Conservation (phyloP, 2,113 vertebrate species). For the Tetrao urogallus region DNA sequence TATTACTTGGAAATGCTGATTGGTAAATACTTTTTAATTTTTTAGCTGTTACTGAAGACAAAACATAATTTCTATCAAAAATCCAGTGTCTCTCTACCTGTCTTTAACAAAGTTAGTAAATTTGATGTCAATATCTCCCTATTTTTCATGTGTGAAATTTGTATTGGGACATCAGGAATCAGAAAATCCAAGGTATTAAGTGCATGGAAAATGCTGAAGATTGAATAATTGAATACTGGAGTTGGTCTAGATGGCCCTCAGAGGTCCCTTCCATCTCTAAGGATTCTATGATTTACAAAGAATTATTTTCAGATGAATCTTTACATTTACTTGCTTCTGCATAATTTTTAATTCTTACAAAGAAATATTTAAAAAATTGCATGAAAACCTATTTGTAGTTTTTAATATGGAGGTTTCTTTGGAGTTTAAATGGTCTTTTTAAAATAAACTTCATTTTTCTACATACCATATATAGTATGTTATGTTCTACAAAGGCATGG, state of each 20-base stretch:
- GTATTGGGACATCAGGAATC: background rate
- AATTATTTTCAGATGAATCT: background rate
- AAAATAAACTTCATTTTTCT: conserved; percentile 5
- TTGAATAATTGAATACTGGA: too few relatives aligned
- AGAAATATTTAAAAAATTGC: background rate
- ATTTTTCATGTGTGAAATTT: background rate
- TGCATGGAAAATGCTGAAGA: background rate
- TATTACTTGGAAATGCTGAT: background rate
- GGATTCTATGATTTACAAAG: background rate
- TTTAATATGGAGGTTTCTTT: background rate
- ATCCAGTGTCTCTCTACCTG: background rate
- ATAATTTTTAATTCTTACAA: background rate
- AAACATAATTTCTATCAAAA: background rate
- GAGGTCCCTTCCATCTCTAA: too few relatives aligned
- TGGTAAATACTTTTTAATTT: background rate
- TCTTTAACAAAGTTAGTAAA: background rate
- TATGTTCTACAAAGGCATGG: conserved; percentile 32
- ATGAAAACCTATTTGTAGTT: background rate
- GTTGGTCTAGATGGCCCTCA: too few relatives aligned
- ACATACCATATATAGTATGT: background rate
- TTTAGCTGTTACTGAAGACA: background rate
- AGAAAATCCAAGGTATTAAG: background rate
- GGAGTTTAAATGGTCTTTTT: background rate
- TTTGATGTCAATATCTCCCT: background rate
- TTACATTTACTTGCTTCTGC: background rate